Base-by-base conservation (phyloP, 1,140 invertebrate species). In the Listronotus oregonensis region DNA sequence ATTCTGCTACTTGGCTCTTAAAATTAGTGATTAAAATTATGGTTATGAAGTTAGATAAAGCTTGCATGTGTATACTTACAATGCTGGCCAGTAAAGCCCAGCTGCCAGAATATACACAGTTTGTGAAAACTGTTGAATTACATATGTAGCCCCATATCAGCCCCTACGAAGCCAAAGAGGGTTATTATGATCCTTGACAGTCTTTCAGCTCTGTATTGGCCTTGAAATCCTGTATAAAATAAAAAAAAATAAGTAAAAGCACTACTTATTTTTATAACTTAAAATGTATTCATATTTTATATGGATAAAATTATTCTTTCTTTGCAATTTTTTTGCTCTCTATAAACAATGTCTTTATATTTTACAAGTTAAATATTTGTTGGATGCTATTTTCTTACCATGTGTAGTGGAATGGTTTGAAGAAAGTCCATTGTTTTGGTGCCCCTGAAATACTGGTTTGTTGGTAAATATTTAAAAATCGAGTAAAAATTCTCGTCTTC, bases 221-320 rank as follows among this genome's bases (percentile, higher is more conserved):
- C 95, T 62, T 91, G 82, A 92, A 97, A 76, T 97, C 95, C 92
- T 92, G n/a, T n/a, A n/a, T n/a, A n/a, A n/a, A n/a, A n/a, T n/a
- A 76, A 69, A 73, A 75, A 27, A 32, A 32, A 52, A 12, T 37
- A 5, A 52, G n/a, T 6, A 5, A 12, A n/a, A 27, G n/a, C n/a
- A n/a, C n/a, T n/a, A 5, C 14, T 6, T 21, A 34, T 10, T 10
- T 27, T 6, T 21, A 11, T 14, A 3, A n/a, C 14, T 10, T 40
- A n/a, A 34, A 56, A 31, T n/a, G n/a, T n/a, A n/a, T n/a, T n/a
- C n/a, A n/a, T n/a, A n/a, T n/a, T n/a, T n/a, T n/a, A n/a, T n/a
- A n/a, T n/a, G n/a, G n/a, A n/a, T n/a, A n/a, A n/a, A n/a, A n/a
- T n/a, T n/a, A n/a, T n/a, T n/a, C n/a, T n/a, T n/a, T n/a, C n/a